Base-by-base conservation (phyloP, 1,140 invertebrate genomes). In the Bombus sibiricus region DNA sequence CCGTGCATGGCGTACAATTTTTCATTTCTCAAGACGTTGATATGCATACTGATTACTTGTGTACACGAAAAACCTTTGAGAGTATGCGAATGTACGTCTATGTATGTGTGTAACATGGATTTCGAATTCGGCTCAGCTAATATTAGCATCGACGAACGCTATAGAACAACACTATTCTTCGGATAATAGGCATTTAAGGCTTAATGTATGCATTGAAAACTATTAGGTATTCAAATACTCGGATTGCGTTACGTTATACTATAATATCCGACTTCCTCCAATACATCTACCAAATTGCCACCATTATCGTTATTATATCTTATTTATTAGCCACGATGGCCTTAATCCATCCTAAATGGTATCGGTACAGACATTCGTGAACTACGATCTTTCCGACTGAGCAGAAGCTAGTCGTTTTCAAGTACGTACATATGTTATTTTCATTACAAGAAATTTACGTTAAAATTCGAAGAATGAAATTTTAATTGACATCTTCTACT, bases 181-280 rank as follows among this genome's bases (percentile, higher is more conserved):
- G 91, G 88, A 87, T 93, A 93, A 93, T 90, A 89, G 91, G 88
- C 92, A 83, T 93, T 92, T 92, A 91, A 89, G 87, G 90, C 85
- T 92, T 93, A 93, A 93, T 93, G 91, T 93, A 93, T 93, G 92
- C 93, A 93, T 93, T 93, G 93, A 93, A 93, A 93, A 93, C 92
- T 93, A 93, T 93, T 93, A 93, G 92, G 91, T 93, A 93, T 93
- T 93, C 92, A 93, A 93, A 93, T 93, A 93, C 92, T 88, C 90
- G 91, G 92, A 93, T 93, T 93, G 92, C 90, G 93, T 93, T 93
- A 93, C 91, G 88, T 85, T 88, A 89, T 83, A 78, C 84, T 89
- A 84, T 92, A 92, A 92, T 92, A 92, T 88, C 83, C 76, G 85
- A 91, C 91, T 92, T 92, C 92, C 92, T 92, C 72, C 90, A 76